Percentiles rank a stretch among this genome's conserved stretches.
Conservation (phyloP, 2,797 vertebrate genomes). For the Thaleichthys pacificus region DNA sequence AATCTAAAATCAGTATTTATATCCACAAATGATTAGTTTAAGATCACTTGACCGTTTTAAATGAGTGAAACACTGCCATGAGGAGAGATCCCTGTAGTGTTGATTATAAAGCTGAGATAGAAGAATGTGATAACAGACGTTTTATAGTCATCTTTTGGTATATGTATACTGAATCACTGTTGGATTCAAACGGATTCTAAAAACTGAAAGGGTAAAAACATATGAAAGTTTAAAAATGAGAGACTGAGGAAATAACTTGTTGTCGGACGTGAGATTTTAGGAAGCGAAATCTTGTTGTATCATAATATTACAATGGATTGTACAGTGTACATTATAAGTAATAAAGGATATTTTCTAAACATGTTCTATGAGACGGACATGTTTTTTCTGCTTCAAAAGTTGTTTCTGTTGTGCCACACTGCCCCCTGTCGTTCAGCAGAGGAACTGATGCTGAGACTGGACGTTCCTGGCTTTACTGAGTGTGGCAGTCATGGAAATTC, state of each 20-base stretch:
- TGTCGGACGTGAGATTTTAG: constrained; percentile 49
- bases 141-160: no score
- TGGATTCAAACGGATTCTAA: neutral
- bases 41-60: constrained; percentile 25
- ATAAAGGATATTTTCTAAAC: constrained; percentile 72
- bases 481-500: no score
- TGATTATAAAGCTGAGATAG: neutral
- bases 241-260: constrained; percentile 18
- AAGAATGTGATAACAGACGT: neutral
- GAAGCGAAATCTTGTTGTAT: constrained; percentile 42
- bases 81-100: neutral
- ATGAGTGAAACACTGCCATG: constrained; percentile 34
- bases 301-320: constrained; percentile 63
- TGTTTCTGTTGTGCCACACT: neutral
- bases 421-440: constrained; percentile 4
- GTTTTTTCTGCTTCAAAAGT: neutral
- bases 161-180: neutral
- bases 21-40: constrained; percentile 29
- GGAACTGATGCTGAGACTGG: neutral
- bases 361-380: constrained; percentile 30
- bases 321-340: constrained; percentile 72
- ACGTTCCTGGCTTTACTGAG: no score
- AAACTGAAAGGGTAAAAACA: neutral
- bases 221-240: neutral
- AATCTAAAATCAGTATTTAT: constrained; percentile 43